Evolutionary conservation across 2,113 vertebrate genomes (phyloP).

Genomic region (Eurypyga helias): DNA sequence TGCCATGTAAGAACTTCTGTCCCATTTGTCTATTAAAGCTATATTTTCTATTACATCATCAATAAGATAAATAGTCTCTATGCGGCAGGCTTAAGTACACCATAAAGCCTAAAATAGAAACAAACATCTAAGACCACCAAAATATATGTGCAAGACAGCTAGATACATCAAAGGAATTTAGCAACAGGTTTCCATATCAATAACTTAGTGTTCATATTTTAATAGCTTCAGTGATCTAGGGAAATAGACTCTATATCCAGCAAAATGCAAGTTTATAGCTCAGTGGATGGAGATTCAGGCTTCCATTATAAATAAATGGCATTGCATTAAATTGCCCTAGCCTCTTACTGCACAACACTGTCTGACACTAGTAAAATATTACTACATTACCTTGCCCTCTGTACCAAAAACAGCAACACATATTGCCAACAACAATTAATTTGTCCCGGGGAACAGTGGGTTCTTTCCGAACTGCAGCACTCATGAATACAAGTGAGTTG

Average conservation of each 20-base stretch:
- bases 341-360: neutral
- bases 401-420: neutral
- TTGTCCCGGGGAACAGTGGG: neutral
- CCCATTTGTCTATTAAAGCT: neutral
- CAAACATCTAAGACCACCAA: neutral
- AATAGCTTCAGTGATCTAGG: slow-evolving; percentile 50
- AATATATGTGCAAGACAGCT: neutral
- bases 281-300: neutral
- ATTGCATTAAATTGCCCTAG: slow-evolving; percentile 32
- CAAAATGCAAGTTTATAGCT: slow-evolving; percentile 31
- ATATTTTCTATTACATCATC: neutral
- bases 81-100: neutral
- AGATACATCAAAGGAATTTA: neutral
- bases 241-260: slow-evolving; percentile 6
- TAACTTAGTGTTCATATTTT: slow-evolving; percentile 55
- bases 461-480: neutral
- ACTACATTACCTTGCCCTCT: slow-evolving; percentile 32
- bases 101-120: slow-evolving; percentile 17
- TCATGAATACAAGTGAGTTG: neutral
- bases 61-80: neutral
- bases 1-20: neutral
- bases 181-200: slow-evolving; percentile 42
- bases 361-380: slow-evolving; percentile 48
- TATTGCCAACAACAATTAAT: neutral
- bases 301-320: slow-evolving; percentile 11